Evolutionary conservation across 1,140 invertebrate species (phyloP).

Genomic region (Apis dorsata): DNA sequence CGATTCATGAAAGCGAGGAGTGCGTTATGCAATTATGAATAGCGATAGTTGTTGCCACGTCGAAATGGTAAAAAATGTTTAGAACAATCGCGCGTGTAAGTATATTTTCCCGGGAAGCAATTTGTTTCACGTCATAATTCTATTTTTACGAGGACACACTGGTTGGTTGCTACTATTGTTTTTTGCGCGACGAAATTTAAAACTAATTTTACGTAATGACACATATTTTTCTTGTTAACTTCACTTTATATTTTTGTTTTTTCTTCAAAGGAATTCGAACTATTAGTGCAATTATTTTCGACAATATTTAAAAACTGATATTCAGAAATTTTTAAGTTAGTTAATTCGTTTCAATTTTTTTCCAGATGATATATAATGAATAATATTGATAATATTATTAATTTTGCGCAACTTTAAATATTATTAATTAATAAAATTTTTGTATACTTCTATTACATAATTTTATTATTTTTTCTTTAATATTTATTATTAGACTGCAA

Average conservation of each 20-base stretch:
- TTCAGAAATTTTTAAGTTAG: too few species aligned
- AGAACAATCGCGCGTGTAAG: not conserved
- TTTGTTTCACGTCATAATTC: conserved; percentile 38
- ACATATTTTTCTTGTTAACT: too few species aligned
- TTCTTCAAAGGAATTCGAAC: not conserved
- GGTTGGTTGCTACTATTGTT: conserved; percentile 17
- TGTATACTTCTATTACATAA: too few species aligned
- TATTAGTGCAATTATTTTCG: not conserved
- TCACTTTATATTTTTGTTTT: too few species aligned
- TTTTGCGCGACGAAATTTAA: conserved; percentile 29
- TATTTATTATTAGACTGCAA: too few species aligned
- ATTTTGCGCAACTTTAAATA: too few species aligned
- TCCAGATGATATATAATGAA: too few species aligned
- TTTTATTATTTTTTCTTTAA: too few species aligned
- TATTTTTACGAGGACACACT: conserved; percentile 49
- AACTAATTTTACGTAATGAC: conserved; percentile 36
- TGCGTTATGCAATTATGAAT: conserved; percentile 17
- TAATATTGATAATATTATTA: too few species aligned
- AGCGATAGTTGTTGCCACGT: not conserved
- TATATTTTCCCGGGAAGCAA: conserved; percentile 29
- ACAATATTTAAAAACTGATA: too few species aligned
- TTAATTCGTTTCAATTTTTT: too few species aligned
- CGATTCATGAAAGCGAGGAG: not conserved
- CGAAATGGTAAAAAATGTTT: not conserved
- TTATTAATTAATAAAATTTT: too few species aligned